Percentiles rank a stretch among this genome's conserved stretches.
Evolutionary conservation across 2,888 invertebrate species (phyloP).

Genomic region (Lycia hirtaria): DNA sequence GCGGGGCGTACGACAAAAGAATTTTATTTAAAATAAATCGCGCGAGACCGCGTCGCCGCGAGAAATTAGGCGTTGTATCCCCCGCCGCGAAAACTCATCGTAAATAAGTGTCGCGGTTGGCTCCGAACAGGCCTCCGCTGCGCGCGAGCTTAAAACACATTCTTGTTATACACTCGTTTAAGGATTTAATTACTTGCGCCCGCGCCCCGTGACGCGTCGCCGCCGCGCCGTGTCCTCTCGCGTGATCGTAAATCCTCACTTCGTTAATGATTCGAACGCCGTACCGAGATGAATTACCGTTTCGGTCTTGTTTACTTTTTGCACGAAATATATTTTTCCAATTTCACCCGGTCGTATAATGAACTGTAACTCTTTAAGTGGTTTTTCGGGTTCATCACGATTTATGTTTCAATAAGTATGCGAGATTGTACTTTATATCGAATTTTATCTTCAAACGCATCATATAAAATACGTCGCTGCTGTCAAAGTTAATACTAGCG

Average conservation of each 20-base stretch:
- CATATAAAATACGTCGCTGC: constrained; percentile 56
- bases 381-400: constrained; percentile 75
- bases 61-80: constrained; percentile 81
- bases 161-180: constrained; percentile 83
- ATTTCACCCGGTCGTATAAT: constrained; percentile 71
- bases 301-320: constrained; percentile 75
- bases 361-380: constrained; percentile 74
- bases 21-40: constrained; percentile 82
- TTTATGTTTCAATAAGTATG: constrained; percentile 75
- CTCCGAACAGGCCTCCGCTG: constrained; percentile 58
- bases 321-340: constrained; percentile 68
- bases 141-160: constrained; percentile 71
- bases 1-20: constrained; percentile 79
- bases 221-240: constrained; percentile 54
- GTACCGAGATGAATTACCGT: constrained; percentile 76
- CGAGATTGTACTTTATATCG: constrained; percentile 66
- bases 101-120: constrained; percentile 78
- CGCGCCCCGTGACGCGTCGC: constrained; percentile 66
- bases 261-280: constrained; percentile 76
- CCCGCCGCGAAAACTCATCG: constrained; percentile 83
- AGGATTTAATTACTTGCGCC: constrained; percentile 82
- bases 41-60: constrained; percentile 79
- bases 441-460: constrained; percentile 59
- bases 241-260: constrained; percentile 81
- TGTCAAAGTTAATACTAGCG: constrained; percentile 48